Evolutionary conservation across 2,113 vertebrate genomes (phyloP).

Genomic region (Nothoprocta pentlandii): DNA sequence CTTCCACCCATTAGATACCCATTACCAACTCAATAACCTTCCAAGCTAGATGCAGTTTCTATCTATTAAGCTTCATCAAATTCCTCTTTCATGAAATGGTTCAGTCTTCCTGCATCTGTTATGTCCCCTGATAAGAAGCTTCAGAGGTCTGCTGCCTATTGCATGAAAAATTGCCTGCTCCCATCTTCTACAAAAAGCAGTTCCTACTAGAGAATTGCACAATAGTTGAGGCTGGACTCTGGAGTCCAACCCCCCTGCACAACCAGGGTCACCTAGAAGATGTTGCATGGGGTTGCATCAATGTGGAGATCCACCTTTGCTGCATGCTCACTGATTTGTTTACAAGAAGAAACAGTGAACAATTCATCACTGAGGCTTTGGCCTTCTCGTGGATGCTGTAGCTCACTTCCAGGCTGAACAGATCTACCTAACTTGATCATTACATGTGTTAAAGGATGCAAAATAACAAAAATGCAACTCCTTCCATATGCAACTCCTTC

Average conservation of each 20-base stretch:
- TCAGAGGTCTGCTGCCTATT: background rate
- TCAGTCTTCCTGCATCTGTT: background rate
- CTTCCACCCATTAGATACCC: background rate
- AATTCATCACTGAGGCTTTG: background rate
- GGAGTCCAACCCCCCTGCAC: no score
- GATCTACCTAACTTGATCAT: background rate
- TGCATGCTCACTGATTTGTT: background rate
- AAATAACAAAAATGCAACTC: background rate
- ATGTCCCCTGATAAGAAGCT: background rate
- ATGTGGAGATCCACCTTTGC: no score
- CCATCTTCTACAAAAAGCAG: background rate
- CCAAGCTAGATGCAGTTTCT: background rate
- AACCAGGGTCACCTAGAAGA: no score
- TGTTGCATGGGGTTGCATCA: no score
- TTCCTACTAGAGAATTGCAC: background rate
- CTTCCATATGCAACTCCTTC: background rate
- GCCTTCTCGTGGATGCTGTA: background rate
- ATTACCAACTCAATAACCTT: background rate
- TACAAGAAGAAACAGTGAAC: background rate
- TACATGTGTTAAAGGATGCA: background rate
- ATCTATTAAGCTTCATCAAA: background rate
- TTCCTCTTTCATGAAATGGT: background rate
- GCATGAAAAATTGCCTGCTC: rapidly evolving
- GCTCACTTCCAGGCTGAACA: background rate
- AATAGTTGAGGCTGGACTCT: no score